Evolutionary conservation across 2,797 vertebrate genomes (phyloP), one percentile per base, ranked within the genome.

Genomic region (Cottoperca gobio): DNA sequence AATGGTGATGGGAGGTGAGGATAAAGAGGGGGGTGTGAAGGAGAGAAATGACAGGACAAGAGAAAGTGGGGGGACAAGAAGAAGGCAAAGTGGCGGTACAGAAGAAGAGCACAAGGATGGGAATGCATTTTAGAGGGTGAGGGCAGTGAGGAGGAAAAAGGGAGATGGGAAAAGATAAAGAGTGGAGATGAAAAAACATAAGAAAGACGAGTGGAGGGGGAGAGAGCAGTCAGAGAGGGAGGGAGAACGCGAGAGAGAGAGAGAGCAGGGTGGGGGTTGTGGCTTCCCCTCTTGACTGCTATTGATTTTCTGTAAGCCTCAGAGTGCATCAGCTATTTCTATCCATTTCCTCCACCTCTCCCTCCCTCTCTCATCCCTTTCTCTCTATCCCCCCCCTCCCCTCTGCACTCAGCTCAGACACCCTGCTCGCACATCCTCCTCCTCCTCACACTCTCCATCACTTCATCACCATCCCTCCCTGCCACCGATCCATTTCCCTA

Each of bases 251-350:
- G 57, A 46, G 45, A 8, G 40, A 68, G 45, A 35, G 72, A 57
- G 78, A 17, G 72, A 77, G 81, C 14, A 59, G 76, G 85, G 81
- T 83, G 86, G 89, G 89, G 92, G 90, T 85, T 90, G 90, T 89
- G 91, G 91, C 91, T 92, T 93, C 87, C 88, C 91, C 86, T 93
- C 90, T 93, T 90, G 88, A 90, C 93, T 89, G 86, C 76, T 94
- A 95, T 95, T 91, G 95, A 95, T 95, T 95, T 94, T 92, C 92
- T 93, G 90, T 85, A 92, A 91, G 93, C 91, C 88, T 91, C 85
- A 86, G 92, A 94, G 92, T 92, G 92, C 94, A 94, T 95, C 92
- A 93, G 94, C 93, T 93, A 94, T 95, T 95, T 94, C 94, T 90
- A 93, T 93, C 93, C 89, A 93, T 94, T 94, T 94, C 92, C 92